Base-by-base conservation (phyloP, 92 coral and sea anemone genomes). In the Bergia puertoricense region DNA sequence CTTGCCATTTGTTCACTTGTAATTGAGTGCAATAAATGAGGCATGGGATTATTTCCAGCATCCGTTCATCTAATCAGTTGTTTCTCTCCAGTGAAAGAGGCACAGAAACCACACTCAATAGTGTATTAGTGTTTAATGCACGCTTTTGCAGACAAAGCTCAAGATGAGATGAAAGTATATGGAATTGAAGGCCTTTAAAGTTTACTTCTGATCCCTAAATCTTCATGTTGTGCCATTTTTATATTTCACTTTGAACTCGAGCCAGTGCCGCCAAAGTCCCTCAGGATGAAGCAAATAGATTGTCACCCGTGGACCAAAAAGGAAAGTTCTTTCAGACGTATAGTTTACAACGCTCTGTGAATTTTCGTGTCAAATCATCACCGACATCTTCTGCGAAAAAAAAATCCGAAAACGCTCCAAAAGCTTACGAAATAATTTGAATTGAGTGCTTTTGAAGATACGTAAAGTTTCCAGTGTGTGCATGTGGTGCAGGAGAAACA, bases 21-120 rank as follows among this genome's bases (percentile, higher is more conserved):
- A 84, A 84, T 84, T 84, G 87, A 71, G 78, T 16, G 66, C 30
- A 84, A 84, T 84, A 30, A 71, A 71, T 20, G 87, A 84, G 71
- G 59, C 11, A 46, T 5, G 87, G 43, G 79, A 84, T 84, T 84
- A 84, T 44, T 84, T 72, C 42, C 67, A 72, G 79, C 48, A 23
- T 48, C 87, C 79, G 66, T 22, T 46, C 44, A 30, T 45, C 62
- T 84, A 57, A 71, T 72, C 77, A 71, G 15, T 84, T 20, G 8
- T 84, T 71, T 46, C 37, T 71, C 42, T 20, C 65, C 22, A 36
- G 77, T 23, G 69, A 79, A 79, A 36, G 83, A 51, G 38, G 18
- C 57, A 7, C 44, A 8, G 69, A 80, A 30, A 18, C 36, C 68
- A 79, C 16, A n/a, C 69, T 79, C n/a, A 57, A 30, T 23, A 78